Base-by-base conservation (phyloP, 2,888 invertebrate genomes). In the Monopis laevigella region DNA sequence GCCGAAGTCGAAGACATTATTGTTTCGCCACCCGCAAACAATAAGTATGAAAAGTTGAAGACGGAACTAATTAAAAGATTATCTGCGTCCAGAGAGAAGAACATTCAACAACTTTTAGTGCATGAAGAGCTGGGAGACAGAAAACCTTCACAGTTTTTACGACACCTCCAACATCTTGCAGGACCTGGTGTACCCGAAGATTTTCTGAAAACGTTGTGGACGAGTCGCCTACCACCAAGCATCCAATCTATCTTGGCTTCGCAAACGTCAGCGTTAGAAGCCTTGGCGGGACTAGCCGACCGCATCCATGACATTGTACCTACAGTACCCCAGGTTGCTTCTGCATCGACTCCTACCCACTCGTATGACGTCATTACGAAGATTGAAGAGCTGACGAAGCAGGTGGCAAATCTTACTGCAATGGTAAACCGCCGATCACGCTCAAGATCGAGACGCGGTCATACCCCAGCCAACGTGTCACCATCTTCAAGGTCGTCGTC, bases 201-300 rank as follows among this genome's bases (percentile, higher is more conserved):
- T 24, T 21, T 43, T 32, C 7, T 43, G 2, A 27, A 19, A 18
- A 38, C 43, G 2, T 46, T 48, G 4, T 48, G 49, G 46, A 27
- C 38, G 1, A 44, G 47, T 18, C 39, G 49, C 0, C 36, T 51
- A 7, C 47, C 49, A 11, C 40, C 14, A 14, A 41, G 14, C 32
- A 30, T 38, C 27, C 18, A 16, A 18, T 7, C n/a, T 11, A 10
- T 35, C 29, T 24, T 36, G 2, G 8, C 24, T 13, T 24, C 17
- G 24, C 26, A 38, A 24, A 13, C 27, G 2, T 14, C 28, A 2
- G 3, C 39, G 2, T 18, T 28, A 10, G 39, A 27, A 17, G 16
- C 4, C 2, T 6, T 39, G 18, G 18, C 39, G 6, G 17, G 5
- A 10, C 10, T 38, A 12, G 38, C 38, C 11, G 38, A 38, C 17